Evolutionary conservation across 2,888 invertebrate genomes (phyloP).

Genomic region (Biston stratarius): DNA sequence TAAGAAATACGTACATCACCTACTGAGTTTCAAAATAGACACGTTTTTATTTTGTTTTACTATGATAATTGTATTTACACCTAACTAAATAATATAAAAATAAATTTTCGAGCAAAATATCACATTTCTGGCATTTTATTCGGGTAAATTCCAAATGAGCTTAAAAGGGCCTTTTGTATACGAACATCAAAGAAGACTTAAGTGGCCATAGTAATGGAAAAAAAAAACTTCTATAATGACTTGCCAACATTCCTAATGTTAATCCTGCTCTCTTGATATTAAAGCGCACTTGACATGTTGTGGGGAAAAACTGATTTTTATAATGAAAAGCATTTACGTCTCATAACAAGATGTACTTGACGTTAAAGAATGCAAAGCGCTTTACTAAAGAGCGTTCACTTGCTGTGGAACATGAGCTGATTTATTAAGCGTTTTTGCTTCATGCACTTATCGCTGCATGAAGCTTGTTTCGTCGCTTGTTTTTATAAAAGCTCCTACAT

Average conservation of each 20-base stretch:
- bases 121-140: no score
- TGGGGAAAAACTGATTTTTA: slow-evolving; percentile 63
- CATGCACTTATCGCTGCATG: slow-evolving; percentile 30
- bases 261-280: slow-evolving; percentile 65
- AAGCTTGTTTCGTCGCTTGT: slow-evolving; percentile 12
- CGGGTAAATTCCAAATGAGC: neutral
- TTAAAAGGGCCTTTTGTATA: neutral
- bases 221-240: slow-evolving; percentile 50
- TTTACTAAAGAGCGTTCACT: slow-evolving; percentile 16
- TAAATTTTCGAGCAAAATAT: no score
- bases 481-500: slow-evolving; percentile 22
- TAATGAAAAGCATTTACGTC: slow-evolving; percentile 66
- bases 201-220: slow-evolving; percentile 34
- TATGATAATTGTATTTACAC: no score
- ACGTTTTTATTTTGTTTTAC: no score
- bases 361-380: slow-evolving; percentile 11
- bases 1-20: no score
- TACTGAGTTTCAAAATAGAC: no score
- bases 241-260: slow-evolving; percentile 50
- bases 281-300: slow-evolving; percentile 50
- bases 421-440: slow-evolving; percentile 19
- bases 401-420: slow-evolving; percentile 11
- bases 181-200: slow-evolving; percentile 31
- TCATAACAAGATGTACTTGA: slow-evolving; percentile 24
- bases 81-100: no score